Base-by-base conservation (phyloP, 2,888 invertebrate species). In the Netelia inedita region DNA sequence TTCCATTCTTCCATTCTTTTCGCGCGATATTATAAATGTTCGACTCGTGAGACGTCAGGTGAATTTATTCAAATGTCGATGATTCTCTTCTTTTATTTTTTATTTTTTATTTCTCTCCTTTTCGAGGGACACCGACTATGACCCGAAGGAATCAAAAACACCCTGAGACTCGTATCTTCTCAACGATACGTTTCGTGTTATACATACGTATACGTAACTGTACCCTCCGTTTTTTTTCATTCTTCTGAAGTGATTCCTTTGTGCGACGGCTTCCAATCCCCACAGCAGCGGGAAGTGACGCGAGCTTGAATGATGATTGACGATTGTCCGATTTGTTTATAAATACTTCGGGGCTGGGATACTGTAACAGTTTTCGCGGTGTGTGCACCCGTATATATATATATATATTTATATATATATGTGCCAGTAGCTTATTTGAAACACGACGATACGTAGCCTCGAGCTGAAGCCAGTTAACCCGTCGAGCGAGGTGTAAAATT, bases 321-420 rank as follows among this genome's bases (percentile, higher is more conserved):
- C 92, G 92, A 92, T 92, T 90, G 91, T 91, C 90, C 90, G 91
- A 92, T 92, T 92, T 92, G 90, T 92, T 92, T 92, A 90, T 91
- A 91, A 92, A 92, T 91, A 89, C 88, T 69, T 61, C 57, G 73
- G 61, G 53, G 43, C 66, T 19, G 16, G 72, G 75, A 41, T 43
- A 10, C 9, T 63, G 72, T 68, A 21, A 85, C 69, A 66, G 19
- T 57, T 79, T 78, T 55, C 35, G 19, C 14, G 35, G 21, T 53
- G 2, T 46, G 1, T 21, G 19, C 10, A 50, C 21, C 8, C 43
- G 21, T 72, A 69, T 73, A 55, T 41, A 35, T 6, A 9, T 16
- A 41, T 57, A n/a, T 59, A 5, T 23, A 21, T 43, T 3, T 59
- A n/a, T 55, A 50, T n/a, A 53, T n/a, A 23, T 43, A 19, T 57